These are phyloP conservation scores for Mizuhopecten yessoensis DNA, from an alignment of 1,140 invertebrate genomes.

Conservation along the genomic window DNA sequence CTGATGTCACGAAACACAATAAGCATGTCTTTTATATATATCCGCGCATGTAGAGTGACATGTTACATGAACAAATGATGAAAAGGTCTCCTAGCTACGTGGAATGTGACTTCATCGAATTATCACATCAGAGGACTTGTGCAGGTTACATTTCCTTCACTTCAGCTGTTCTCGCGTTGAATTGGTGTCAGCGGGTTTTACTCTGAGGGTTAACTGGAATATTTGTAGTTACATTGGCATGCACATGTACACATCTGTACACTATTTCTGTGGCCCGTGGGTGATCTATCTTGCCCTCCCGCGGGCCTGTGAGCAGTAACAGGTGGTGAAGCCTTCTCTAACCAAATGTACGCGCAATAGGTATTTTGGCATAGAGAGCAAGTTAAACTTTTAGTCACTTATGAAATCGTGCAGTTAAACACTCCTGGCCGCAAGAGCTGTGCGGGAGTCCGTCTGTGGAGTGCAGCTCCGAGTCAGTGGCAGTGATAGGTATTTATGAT, in stretches of 20 bases:
- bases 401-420: slow-evolving; percentile 33
- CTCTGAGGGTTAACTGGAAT: too few species aligned
- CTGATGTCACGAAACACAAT: too few species aligned
- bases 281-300: neutral
- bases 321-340: neutral
- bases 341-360: neutral
- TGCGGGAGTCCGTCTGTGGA: neutral
- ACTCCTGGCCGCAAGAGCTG: slow-evolving; percentile 12
- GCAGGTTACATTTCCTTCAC: neutral
- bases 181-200: too few species aligned
- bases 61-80: too few species aligned
- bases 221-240: neutral
- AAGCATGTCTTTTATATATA: too few species aligned
- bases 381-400: neutral
- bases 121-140: too few species aligned
- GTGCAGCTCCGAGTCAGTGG: neutral
- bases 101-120: too few species aligned
- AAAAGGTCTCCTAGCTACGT: too few species aligned
- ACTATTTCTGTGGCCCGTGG: neutral
- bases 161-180: neutral
- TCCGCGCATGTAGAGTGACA: too few species aligned
- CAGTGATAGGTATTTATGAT: slow-evolving; percentile 39
- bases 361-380: slow-evolving; percentile 4
- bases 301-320: neutral
- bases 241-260: neutral